A percentile compares a stretch with the other conserved stretches of the same genome.
These are phyloP conservation scores for Cyprinella venusta DNA, from an alignment of 2,797 vertebrate genomes.

Conservation along the genomic window DNA sequence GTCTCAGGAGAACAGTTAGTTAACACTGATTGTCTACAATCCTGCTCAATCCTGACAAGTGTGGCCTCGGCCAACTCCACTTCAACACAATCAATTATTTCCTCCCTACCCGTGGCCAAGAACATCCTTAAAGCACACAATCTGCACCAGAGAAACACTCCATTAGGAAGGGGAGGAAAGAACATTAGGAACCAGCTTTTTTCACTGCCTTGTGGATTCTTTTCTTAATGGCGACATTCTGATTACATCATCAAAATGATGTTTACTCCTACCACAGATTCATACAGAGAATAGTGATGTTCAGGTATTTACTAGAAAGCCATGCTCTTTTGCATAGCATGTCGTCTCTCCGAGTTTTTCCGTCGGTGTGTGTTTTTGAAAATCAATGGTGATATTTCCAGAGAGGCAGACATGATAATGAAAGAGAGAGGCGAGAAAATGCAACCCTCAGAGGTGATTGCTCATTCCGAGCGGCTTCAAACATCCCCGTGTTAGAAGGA, in stretches of 20 bases:
- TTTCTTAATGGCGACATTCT: neutral
- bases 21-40: slow-evolving; percentile 59
- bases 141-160: slow-evolving; percentile 46
- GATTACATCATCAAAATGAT: slow-evolving; percentile 10
- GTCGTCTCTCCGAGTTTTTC: slow-evolving; percentile 60
- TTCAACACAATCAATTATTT: slow-evolving; percentile 60
- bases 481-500: slow-evolving; percentile 77
- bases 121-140: slow-evolving; percentile 62
- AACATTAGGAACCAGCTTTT: slow-evolving; percentile 45
- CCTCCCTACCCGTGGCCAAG: slow-evolving; percentile 51
- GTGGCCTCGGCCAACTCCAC: slow-evolving; percentile 16
- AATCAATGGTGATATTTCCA: slow-evolving; percentile 73
- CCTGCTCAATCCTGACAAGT: slow-evolving; percentile 38
- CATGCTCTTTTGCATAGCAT: slow-evolving; percentile 22
- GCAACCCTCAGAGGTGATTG: slow-evolving; percentile 67
- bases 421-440: slow-evolving; percentile 58
- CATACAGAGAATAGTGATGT: neutral
- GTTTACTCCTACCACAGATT: slow-evolving; percentile 14
- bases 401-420: slow-evolving; percentile 70
- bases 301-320: slow-evolving; percentile 19
- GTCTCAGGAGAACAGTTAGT: slow-evolving; percentile 56
- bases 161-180: slow-evolving; percentile 45
- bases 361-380: slow-evolving; percentile 65
- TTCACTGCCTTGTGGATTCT: neutral
- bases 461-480: slow-evolving; percentile 74